Base-by-base conservation (phyloP, 2,797 vertebrate species). In the Tokudaia muenninki region DNA sequence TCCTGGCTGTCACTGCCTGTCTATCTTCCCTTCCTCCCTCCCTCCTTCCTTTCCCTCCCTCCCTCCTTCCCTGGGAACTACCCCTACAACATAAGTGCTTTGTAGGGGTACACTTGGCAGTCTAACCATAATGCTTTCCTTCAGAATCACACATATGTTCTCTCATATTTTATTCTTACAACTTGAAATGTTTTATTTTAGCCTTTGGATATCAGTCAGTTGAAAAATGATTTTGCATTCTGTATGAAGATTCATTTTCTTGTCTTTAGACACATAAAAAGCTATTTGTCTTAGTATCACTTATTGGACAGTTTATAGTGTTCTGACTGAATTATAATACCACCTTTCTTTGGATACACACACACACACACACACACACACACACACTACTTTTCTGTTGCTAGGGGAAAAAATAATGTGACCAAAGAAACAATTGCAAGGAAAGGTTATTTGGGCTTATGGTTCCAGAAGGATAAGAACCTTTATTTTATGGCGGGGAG, bases 161-260 rank as follows among this genome's bases (percentile, higher is more conserved):
- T 50, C 59, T 6, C 21, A 21, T 65, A 75, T 80, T 84, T 92
- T 96, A 31, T 79, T 70, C n/a, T 86, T 89, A 95, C 93, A 91
- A 3, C 44, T 75, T 89, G 22, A 94, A 75, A 37, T 29, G 79
- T 83, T 96, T 89, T 24, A 37, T 70, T 80, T 95, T 86, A 90
- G 52, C 9, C 52, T 79, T 96, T 92, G 52, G 88, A 93, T 80
- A 72, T 89, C 72, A 81, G 86, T 50, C 52, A 81, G 7, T 90
- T 96, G 79, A 57, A 41, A 86, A 92, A 82, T 89, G n/a, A 84
- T 75, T 94, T 89, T 92, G 11, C 75, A 80, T 88, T 9, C 22
- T 34, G 19, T 55, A 57, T 87, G 10, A 92, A 81, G 6, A 55
- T 91, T 78, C 21, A 83, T 34, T n/a, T 78, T 72, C 12, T 65